Conservation (phyloP, 2,888 invertebrate genomes). For the Andrena dorsata region DNA sequence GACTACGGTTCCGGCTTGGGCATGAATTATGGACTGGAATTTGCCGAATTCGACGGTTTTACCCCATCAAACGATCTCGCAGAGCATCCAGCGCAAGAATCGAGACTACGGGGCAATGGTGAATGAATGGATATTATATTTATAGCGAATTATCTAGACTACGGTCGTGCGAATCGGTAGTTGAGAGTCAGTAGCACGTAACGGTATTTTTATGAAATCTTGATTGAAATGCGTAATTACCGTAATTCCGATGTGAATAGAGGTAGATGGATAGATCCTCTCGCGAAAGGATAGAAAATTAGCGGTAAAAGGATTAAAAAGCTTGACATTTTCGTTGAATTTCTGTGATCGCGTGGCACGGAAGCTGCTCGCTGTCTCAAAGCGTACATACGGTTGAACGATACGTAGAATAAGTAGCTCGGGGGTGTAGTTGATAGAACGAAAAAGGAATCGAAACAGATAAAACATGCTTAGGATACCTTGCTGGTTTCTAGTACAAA, state of each 20-base stretch:
- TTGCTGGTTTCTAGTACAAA: too few species aligned
- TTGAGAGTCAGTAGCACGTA: neutral
- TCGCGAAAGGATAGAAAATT: neutral
- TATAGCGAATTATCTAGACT: neutral
- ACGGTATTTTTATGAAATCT: neutral
- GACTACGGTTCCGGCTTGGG: neutral
- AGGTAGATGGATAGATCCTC: neutral
- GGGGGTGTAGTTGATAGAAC: slow-evolving; percentile 38
- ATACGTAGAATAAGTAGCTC: slow-evolving; percentile 33
- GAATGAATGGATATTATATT: too few species aligned
- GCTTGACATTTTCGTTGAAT: neutral
- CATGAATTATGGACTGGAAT: neutral
- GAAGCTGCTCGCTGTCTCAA: neutral
- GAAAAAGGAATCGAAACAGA: slow-evolving; percentile 41
- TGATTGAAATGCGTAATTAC: neutral
- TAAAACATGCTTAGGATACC: too few species aligned
- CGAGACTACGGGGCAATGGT: neutral
- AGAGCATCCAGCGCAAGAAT: neutral
- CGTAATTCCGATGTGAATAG: neutral
- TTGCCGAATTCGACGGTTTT: neutral
- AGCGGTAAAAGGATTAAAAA: slow-evolving; percentile 7
- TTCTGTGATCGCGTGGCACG: neutral
- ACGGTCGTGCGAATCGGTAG: slow-evolving; percentile 1
- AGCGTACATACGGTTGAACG: slow-evolving; percentile 27
- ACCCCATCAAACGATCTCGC: too few species aligned